A percentile compares a stretch with the other conserved stretches of the same genome.
These are phyloP conservation scores for Zosterops lateralis DNA, from an alignment of 2,113 vertebrate species.

Conservation along the genomic window DNA sequence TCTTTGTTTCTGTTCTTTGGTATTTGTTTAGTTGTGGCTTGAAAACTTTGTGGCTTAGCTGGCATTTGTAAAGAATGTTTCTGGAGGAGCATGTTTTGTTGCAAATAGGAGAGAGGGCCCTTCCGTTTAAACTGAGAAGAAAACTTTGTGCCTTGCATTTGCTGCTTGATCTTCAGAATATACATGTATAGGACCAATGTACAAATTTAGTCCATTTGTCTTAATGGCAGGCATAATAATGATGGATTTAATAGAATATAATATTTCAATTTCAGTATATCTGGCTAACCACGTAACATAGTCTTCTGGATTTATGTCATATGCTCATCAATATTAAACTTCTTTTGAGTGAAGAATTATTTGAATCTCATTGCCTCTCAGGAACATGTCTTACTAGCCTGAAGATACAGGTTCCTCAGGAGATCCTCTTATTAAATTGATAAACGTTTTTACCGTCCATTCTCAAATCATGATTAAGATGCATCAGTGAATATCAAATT, in stretches of 20 bases:
- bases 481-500: neutral
- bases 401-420: neutral
- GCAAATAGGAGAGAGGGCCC: neutral
- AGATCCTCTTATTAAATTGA: neutral
- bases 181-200: neutral
- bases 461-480: neutral
- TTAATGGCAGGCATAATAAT: neutral
- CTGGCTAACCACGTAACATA: neutral
- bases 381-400: neutral
- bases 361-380: neutral
- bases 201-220: neutral
- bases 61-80: neutral
- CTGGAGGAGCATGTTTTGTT: neutral
- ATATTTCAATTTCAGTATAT: neutral
- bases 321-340: neutral
- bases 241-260: neutral
- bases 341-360: neutral
- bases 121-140: neutral
- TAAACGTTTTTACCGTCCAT: neutral
- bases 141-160: neutral
- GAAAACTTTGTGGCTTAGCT: neutral
- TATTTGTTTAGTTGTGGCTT: neutral
- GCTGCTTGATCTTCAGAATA: neutral
- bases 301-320: neutral
- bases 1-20: neutral